A percentile compares a stretch with the other conserved stretches of the same genome.
Conservation (phyloP, 2,797 vertebrate genomes). For the Leucoraja ocellata region DNA sequence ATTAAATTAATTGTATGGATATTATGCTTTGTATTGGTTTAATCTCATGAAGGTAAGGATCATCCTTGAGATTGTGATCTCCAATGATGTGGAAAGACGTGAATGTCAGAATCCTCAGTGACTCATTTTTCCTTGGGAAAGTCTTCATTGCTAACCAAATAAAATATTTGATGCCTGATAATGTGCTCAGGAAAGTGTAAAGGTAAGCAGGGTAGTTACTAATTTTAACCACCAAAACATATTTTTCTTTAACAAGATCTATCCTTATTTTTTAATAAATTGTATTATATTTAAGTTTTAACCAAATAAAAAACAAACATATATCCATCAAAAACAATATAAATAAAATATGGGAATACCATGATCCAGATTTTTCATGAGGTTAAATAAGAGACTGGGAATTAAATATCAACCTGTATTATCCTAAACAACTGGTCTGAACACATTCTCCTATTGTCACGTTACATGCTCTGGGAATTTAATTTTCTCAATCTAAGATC, state of each 20-base stretch:
- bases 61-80: not conserved
- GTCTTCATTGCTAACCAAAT: not conserved
- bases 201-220: not conserved
- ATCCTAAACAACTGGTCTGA: not conserved
- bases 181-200: not conserved
- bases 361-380: not conserved
- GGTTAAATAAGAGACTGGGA: not conserved
- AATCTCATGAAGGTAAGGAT: not conserved
- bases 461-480: not conserved
- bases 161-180: not conserved
- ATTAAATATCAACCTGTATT: not conserved
- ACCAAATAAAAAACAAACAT: not conserved
- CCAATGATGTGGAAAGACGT: not conserved
- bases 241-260: not conserved
- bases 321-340: not conserved
- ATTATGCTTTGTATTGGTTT: not conserved
- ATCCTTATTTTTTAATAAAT: not conserved
- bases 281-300: not conserved
- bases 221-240: not conserved
- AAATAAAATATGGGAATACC: not conserved
- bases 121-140: not conserved
- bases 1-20: not conserved
- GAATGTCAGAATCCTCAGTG: not conserved
- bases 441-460: not conserved
- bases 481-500: not conserved